A percentile compares a stretch with the other conserved stretches of the same genome.
These are phyloP conservation scores for Theocolax elegans DNA, from an alignment of 1,140 invertebrate species.

Conservation along the genomic window DNA sequence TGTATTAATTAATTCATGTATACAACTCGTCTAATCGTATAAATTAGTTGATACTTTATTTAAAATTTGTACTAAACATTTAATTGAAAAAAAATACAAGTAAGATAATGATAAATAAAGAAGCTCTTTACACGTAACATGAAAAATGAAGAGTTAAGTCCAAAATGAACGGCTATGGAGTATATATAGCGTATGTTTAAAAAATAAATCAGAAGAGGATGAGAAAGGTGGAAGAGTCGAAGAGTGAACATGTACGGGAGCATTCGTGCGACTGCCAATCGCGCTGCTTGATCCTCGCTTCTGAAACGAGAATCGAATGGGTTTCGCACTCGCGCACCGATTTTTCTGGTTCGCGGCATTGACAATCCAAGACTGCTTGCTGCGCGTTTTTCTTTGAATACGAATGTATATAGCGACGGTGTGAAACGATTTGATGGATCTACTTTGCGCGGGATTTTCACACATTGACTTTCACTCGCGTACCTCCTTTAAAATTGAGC, in stretches of 20 bases:
- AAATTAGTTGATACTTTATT: too few species aligned
- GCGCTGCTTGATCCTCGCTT: slow-evolving; percentile 15
- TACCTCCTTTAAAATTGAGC: neutral
- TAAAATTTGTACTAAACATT: too few species aligned
- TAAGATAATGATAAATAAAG: too few species aligned
- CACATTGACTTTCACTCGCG: neutral
- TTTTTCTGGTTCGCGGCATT: slow-evolving; percentile 22
- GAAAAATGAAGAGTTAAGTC: neutral
- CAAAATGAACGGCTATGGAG: too few species aligned
- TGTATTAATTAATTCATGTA: too few species aligned
- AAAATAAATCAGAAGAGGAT: neutral
- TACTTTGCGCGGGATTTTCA: neutral
- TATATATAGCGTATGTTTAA: neutral
- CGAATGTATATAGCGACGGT: neutral
- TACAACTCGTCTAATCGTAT: too few species aligned
- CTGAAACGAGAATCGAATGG: slow-evolving; percentile 26
- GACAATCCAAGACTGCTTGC: slow-evolving; percentile 27
- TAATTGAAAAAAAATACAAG: neutral
- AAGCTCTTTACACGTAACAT: neutral
- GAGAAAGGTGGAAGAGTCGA: neutral
- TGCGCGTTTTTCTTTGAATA: slow-evolving; percentile 5
- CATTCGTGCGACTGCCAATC: slow-evolving; percentile 19
- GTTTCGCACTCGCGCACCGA: neutral
- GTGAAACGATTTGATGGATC: neutral
- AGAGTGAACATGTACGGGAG: neutral